Conservation (phyloP, 2,113 vertebrate genomes). For the Plecotus auritus region DNA sequence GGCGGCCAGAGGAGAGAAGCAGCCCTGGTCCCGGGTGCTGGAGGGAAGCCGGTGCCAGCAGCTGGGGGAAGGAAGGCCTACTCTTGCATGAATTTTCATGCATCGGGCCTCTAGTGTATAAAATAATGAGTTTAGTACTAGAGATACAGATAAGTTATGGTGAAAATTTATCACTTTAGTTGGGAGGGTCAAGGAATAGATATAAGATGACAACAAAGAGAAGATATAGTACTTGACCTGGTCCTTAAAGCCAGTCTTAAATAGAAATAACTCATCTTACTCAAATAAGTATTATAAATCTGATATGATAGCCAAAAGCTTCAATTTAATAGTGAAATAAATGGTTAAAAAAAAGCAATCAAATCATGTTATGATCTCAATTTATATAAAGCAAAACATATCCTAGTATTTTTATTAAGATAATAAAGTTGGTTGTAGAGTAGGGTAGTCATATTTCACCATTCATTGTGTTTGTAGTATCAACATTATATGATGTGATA, state of each 20-base stretch:
- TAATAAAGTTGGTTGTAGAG: not conserved
- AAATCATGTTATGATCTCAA: not conserved
- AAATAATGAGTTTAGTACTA: not conserved
- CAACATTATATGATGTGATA: not conserved
- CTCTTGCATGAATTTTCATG: too few relatives aligned
- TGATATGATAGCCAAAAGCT: not conserved
- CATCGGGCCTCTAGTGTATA: too few relatives aligned
- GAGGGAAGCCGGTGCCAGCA: too few relatives aligned
- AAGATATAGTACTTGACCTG: not conserved
- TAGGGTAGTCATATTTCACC: not conserved
- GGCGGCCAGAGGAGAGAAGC: too few relatives aligned
- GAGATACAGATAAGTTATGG: not conserved
- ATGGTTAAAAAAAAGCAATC: not conserved
- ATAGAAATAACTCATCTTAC: not conserved
- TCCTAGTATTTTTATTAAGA: slow-evolving; percentile 17
- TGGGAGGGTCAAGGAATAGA: not conserved
- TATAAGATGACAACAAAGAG: not conserved
- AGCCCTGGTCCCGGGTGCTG: too few relatives aligned
- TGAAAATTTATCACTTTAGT: not conserved
- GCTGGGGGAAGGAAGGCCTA: too few relatives aligned
- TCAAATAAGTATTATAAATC: slow-evolving; percentile 32
- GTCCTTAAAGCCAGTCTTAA: not conserved
- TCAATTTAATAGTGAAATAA: slow-evolving; percentile 43
- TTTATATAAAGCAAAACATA: slow-evolving; percentile 34
- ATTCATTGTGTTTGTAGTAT: not conserved